Conservation (phyloP, 2,888 invertebrate genomes). For the Dione vanillae region DNA sequence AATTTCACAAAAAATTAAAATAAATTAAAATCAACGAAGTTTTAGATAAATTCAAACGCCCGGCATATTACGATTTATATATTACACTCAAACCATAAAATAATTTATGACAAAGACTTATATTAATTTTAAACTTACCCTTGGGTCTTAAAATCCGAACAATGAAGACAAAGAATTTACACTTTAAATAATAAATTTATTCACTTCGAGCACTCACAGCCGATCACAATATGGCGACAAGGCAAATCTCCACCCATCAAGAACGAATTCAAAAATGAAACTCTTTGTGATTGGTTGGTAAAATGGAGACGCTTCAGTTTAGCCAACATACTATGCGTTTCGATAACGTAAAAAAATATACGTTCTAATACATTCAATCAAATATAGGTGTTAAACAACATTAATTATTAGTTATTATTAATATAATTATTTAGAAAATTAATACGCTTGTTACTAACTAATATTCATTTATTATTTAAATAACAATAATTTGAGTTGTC, state of each 20-base stretch:
- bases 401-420: background rate
- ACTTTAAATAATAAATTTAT: slow-evolving; percentile 68
- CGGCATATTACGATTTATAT: slow-evolving; percentile 36
- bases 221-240: slow-evolving; percentile 83
- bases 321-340: slow-evolving; percentile 57
- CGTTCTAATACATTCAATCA: slow-evolving; percentile 29
- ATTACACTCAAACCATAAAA: slow-evolving; percentile 28
- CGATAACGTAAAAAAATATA: slow-evolving; percentile 39
- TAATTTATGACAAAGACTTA: slow-evolving; percentile 71
- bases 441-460: too few relatives aligned
- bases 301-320: slow-evolving; percentile 71
- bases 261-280: slow-evolving; percentile 78
- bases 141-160: slow-evolving; percentile 74
- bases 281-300: slow-evolving; percentile 68
- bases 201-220: slow-evolving; percentile 82
- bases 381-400: too few relatives aligned
- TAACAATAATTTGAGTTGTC: too few relatives aligned
- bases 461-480: too few relatives aligned
- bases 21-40: slow-evolving; percentile 43
- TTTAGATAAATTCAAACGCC: slow-evolving; percentile 40
- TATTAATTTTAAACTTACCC: slow-evolving; percentile 71
- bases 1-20: background rate
- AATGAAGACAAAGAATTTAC: slow-evolving; percentile 72
- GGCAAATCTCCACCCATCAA: slow-evolving; percentile 77
- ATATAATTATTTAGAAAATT: too few relatives aligned